Conservation (phyloP, 2,797 vertebrate genomes). For the Chaunax sp. region DNA sequence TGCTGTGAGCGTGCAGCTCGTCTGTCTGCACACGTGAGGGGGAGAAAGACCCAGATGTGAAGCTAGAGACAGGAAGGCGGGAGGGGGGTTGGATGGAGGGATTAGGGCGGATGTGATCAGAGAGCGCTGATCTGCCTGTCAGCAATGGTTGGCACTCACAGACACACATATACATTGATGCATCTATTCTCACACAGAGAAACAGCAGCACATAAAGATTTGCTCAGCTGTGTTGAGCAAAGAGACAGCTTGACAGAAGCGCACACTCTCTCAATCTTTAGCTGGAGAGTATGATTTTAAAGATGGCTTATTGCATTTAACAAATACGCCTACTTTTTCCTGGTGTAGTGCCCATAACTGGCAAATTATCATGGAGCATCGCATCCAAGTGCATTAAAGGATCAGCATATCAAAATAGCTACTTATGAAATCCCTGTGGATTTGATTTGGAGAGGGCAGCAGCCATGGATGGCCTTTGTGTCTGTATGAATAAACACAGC, state of each 20-base stretch:
- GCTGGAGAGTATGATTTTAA: constrained; percentile 36
- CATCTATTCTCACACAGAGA: constrained; percentile 45
- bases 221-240: constrained; percentile 49
- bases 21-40: constrained; percentile 82
- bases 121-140: constrained; percentile 74
- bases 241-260: constrained; percentile 29
- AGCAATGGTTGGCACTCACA: constrained; percentile 50
- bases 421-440: constrained; percentile 47
- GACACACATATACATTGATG: constrained; percentile 13
- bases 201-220: constrained; percentile 53
- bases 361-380: constrained; percentile 36
- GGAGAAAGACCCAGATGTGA: constrained; percentile 80
- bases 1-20: constrained; percentile 73
- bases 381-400: constrained; percentile 50
- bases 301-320: constrained; percentile 49
- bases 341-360: constrained; percentile 36
- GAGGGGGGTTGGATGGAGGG: constrained; percentile 44
- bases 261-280: constrained; percentile 29
- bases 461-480: constrained; percentile 45
- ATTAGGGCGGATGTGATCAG: constrained; percentile 75
- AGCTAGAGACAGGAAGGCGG: constrained; percentile 57
- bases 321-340: constrained; percentile 44
- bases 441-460: constrained; percentile 45
- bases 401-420: constrained; percentile 60
- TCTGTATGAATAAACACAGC: constrained; percentile 47